These are phyloP conservation scores for Cavia aperea DNA, from an alignment of 2,113 vertebrate species.

Conservation along the genomic window DNA sequence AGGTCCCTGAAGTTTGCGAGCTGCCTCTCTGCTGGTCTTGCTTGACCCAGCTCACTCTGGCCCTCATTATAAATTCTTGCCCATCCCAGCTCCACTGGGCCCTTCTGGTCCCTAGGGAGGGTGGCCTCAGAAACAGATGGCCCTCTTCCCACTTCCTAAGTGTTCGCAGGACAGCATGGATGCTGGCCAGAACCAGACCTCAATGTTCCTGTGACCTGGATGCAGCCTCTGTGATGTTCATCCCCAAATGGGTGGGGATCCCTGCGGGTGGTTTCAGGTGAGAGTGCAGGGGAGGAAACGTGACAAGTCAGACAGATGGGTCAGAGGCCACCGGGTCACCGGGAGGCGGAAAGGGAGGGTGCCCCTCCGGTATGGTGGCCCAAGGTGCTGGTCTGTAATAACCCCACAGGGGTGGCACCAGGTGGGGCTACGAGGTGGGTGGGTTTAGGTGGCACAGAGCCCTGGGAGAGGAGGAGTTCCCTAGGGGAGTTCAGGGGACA, in stretches of 20 bases:
- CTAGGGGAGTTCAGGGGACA: too few relatives aligned
- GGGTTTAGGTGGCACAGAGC: fast-evolving
- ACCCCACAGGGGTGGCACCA: neutral
- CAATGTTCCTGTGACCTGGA: fast-evolving
- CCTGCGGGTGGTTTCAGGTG: fast-evolving
- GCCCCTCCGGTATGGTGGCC: fast-evolving
- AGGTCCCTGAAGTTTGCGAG: neutral
- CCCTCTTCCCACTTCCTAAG: fast-evolving
- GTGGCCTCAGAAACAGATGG: neutral
- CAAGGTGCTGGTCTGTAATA: neutral
- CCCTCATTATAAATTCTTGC: neutral
- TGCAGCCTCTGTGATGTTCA: fast-evolving
- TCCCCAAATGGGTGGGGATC: neutral
- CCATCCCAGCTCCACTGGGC: fast-evolving
- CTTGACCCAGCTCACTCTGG: neutral
- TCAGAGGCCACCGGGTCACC: fast-evolving
- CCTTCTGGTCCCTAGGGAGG: neutral
- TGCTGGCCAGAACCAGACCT: neutral
- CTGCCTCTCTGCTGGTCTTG: neutral
- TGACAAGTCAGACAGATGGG: neutral
- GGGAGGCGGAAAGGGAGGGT: fast-evolving
- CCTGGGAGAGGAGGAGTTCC: fast-evolving
- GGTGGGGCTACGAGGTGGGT: fast-evolving
- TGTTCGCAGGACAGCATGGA: fast-evolving
- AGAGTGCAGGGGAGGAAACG: neutral